Percentiles rank a stretch among this genome's conserved stretches.
Evolutionary conservation across 2,888 invertebrate species (phyloP).

Genomic region (Pseudococcus longispinus): DNA sequence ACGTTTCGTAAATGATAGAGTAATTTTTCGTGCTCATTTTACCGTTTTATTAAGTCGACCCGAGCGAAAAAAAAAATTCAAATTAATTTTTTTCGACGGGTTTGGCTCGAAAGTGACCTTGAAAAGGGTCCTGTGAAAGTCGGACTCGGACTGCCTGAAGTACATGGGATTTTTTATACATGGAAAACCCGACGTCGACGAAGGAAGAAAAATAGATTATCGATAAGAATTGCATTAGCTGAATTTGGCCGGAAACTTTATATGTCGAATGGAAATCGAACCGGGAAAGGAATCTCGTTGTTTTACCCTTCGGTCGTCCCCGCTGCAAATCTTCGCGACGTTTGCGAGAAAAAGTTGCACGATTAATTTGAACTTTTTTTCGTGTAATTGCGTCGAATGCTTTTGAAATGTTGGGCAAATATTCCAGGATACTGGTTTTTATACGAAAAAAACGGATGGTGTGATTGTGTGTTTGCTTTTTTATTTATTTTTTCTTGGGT

Average conservation of each 20-base stretch:
- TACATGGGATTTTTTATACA: neutral
- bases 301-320: neutral
- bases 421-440: neutral
- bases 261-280: neutral
- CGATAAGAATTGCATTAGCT: neutral
- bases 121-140: neutral
- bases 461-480: constrained; percentile 11
- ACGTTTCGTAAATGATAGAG: neutral
- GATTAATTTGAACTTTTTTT: neutral
- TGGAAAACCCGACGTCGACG: neutral
- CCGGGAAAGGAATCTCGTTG: neutral
- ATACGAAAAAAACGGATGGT: neutral
- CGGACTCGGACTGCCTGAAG: neutral
- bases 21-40: constrained; percentile 4
- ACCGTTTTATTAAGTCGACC: neutral
- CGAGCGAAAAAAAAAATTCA: neutral
- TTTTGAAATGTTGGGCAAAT: neutral
- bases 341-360: neutral
- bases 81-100: neutral
- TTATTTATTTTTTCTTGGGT: neutral
- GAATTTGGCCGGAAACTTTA: neutral
- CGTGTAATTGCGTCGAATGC: neutral
- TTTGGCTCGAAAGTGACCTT: neutral
- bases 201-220: neutral
- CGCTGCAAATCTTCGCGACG: neutral